Evolutionary conservation across 2,797 vertebrate species (phyloP).

Genomic region (Danio albolineatus): DNA sequence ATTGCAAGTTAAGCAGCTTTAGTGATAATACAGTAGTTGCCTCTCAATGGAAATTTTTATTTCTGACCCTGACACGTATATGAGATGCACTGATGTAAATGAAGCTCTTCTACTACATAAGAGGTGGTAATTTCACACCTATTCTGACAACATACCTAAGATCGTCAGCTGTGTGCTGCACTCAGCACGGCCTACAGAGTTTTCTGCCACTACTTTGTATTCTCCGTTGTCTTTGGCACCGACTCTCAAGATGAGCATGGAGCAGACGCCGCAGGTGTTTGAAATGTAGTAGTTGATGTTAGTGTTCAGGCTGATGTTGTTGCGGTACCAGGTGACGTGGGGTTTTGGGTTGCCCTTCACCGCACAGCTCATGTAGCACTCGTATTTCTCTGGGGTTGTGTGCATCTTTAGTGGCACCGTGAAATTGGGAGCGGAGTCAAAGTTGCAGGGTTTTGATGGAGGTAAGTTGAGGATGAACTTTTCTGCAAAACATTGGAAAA

Average conservation of each 20-base stretch:
- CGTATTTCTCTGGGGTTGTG: slow-evolving; percentile 79
- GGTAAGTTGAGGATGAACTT: slow-evolving; percentile 66
- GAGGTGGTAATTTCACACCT: not conserved
- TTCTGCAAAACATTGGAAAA: slow-evolving; percentile 48
- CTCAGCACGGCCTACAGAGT: slow-evolving; percentile 76
- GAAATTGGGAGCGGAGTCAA: slow-evolving; percentile 79
- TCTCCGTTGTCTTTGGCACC: slow-evolving; percentile 80
- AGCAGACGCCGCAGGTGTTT: slow-evolving; percentile 88
- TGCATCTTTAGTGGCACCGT: slow-evolving; percentile 82
- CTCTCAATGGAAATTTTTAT: no score
- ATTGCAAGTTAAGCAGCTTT: no score
- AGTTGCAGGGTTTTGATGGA: slow-evolving; percentile 69
- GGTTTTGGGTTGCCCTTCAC: slow-evolving; percentile 84
- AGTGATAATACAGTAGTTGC: no score
- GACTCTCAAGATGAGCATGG: slow-evolving; percentile 82
- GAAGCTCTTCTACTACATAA: no score
- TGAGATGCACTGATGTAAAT: no score
- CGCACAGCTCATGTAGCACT: slow-evolving; percentile 90
- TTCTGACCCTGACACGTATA: no score
- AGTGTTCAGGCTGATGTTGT: slow-evolving; percentile 81
- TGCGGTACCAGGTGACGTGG: slow-evolving; percentile 85
- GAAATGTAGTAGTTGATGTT: slow-evolving; percentile 82
- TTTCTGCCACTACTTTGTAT: slow-evolving; percentile 84
- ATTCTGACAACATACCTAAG: slow-evolving; percentile 72
- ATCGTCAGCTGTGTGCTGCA: slow-evolving; percentile 83